Percentiles rank a stretch among this genome's conserved stretches.
Conservation (phyloP, 2,113 vertebrate species). For the Crotalus horridus region DNA sequence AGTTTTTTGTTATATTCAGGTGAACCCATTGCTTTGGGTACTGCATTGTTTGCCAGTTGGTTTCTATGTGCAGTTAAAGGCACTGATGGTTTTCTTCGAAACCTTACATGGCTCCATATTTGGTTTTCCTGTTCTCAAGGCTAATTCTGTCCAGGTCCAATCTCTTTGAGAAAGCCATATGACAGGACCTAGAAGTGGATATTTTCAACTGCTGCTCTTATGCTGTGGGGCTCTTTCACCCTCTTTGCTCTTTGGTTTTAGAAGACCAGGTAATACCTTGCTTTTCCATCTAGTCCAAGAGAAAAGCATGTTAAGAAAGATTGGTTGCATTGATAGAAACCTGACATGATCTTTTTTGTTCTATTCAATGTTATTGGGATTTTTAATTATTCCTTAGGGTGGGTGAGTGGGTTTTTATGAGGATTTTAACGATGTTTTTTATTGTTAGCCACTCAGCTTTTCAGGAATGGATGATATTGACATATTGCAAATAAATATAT, state of each 20-base stretch:
- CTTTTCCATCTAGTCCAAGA: background rate
- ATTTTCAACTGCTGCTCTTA: background rate
- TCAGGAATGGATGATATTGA: background rate
- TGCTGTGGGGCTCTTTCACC: background rate
- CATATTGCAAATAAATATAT: background rate
- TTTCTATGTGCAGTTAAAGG: background rate
- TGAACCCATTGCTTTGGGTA: background rate
- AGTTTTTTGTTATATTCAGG: background rate
- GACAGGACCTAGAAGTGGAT: background rate
- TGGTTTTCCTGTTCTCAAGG: background rate
- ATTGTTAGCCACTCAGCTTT: background rate
- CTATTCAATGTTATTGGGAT: background rate
- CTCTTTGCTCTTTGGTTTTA: background rate
- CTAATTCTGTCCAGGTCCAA: background rate
- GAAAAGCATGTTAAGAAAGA: background rate
- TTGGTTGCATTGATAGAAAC: background rate
- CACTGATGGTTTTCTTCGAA: background rate
- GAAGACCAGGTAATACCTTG: background rate
- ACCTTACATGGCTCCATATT: background rate
- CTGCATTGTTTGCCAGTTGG: background rate
- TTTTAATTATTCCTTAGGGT: background rate
- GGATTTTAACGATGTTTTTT: background rate
- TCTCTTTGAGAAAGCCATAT: background rate
- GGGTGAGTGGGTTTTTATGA: background rate
- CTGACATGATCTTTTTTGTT: background rate